A percentile compares a stretch with the other conserved stretches of the same genome.
Conservation (phyloP, 2,888 invertebrate genomes). For the Sarcophaga rosellei region DNA sequence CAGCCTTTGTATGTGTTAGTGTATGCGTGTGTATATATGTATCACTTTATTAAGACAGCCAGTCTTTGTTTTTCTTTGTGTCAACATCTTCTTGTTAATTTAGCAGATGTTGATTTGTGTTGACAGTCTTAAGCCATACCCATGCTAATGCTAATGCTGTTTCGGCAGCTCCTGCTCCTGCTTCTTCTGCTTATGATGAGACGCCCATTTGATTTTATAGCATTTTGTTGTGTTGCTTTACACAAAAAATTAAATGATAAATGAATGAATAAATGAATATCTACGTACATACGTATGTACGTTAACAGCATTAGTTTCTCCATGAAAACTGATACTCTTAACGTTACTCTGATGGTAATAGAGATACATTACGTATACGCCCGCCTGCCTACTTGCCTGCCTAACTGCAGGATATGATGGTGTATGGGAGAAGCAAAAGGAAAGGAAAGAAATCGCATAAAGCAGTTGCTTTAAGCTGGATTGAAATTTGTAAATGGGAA, state of each 20-base stretch:
- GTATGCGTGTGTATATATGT: no score
- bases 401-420: no score
- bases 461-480: not conserved
- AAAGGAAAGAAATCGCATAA: not conserved
- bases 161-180: not conserved
- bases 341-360: not conserved
- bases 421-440: no score
- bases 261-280: not conserved
- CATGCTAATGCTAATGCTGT: not conserved
- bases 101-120: conserved; percentile 45
- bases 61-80: conserved; percentile 18
- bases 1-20: no score
- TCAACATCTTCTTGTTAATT: conserved; percentile 49
- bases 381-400: not conserved
- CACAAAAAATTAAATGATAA: not conserved
- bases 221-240: not conserved
- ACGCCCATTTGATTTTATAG: conserved; percentile 16
- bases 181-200: not conserved
- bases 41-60: conserved; percentile 10
- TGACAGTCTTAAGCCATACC: conserved; percentile 27
- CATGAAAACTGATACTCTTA: not conserved
- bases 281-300: not conserved
- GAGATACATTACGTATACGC: not conserved
- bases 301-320: not conserved
- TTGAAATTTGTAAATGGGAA: not conserved